phyloP scores from a whole-genome alignment of 2,113 vertebrate genomes.

The Peromyscus californicus region DNA sequence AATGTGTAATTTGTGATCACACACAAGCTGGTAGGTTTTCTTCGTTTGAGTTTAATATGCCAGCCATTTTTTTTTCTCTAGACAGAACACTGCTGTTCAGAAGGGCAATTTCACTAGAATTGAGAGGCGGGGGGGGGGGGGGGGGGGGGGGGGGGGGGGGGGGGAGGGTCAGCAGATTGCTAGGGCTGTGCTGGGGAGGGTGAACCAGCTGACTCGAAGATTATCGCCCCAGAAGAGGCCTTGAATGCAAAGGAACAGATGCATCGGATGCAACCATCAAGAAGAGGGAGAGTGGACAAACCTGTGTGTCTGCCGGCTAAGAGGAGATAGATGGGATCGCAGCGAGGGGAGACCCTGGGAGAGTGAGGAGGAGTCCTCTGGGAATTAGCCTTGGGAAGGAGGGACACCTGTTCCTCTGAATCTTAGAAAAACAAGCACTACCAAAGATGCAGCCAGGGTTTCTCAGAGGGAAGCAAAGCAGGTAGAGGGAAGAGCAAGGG shows the following conservation, averaged over 20 bases:
- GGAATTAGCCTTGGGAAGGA: not conserved
- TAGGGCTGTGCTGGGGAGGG: not conserved
- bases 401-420: constrained; percentile 47
- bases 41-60: constrained; percentile 10
- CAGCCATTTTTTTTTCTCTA: not conserved
- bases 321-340: not conserved
- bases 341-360: not conserved
- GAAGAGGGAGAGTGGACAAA: not conserved
- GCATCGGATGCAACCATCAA: not conserved
- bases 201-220: not conserved
- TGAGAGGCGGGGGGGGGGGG: no score
- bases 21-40: not conserved
- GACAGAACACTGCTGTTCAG: constrained; percentile 27
- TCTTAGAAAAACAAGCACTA: not conserved
- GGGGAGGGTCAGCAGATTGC: not conserved
- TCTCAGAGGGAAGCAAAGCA: not conserved
- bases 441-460: not conserved
- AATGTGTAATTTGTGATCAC: not conserved
- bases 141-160: no score
- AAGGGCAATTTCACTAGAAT: constrained; percentile 6
- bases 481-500: not conserved
- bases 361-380: not conserved
- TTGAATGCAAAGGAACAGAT: not conserved
- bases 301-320: not conserved
- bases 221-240: not conserved